phyloP scores from a whole-genome alignment of 1,140 invertebrate genomes.

The Heliothis subflexa region DNA sequence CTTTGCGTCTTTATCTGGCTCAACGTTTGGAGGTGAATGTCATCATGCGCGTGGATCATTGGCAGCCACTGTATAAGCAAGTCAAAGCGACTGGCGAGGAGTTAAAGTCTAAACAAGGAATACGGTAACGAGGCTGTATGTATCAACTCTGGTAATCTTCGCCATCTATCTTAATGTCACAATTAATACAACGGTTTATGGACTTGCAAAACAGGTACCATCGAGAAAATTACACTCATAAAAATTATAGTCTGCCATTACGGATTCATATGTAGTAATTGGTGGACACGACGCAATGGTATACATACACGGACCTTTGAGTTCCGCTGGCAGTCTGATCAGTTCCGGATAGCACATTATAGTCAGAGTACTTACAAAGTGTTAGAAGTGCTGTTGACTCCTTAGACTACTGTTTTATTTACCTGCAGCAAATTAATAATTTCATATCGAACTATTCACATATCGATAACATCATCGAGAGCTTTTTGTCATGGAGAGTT shows the following conservation, averaged over 20 bases:
- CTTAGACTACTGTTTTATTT: no score
- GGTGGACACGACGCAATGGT: background rate
- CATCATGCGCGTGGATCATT: background rate
- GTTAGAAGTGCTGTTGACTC: no score
- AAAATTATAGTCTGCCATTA: background rate
- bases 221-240: conserved; percentile 13
- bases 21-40: background rate
- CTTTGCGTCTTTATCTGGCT: background rate
- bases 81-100: background rate
- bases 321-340: background rate
- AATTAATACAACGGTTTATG: conserved; percentile 14
- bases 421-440: no score
- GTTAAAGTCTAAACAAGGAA: conserved; percentile 12
- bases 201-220: conserved; percentile 8
- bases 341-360: no score
- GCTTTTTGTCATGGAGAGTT: no score
- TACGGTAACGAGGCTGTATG: conserved; percentile 1
- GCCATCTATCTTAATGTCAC: conserved; percentile 27
- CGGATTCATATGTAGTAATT: background rate
- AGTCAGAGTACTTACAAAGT: no score
- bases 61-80: background rate
- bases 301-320: background rate
- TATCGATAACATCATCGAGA: no score
- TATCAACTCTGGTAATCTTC: conserved; percentile 5
- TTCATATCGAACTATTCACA: no score